Percentiles rank a stretch among this genome's conserved stretches.
Evolutionary conservation across 2,113 vertebrate genomes (phyloP).

Genomic region (Himantopus leucocephalus): DNA sequence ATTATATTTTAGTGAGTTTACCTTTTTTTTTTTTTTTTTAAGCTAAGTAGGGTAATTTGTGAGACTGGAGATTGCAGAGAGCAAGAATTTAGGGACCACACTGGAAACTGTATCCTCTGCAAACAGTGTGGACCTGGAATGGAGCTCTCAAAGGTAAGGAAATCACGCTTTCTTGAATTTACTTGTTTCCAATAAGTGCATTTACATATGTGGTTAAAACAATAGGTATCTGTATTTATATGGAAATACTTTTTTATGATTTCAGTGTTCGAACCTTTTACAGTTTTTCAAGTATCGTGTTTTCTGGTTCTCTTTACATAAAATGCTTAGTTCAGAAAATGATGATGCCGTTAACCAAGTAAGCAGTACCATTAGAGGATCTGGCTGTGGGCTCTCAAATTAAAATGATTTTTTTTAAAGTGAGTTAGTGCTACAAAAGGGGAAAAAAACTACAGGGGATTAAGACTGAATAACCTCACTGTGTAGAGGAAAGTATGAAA

Average conservation of each 20-base stretch:
- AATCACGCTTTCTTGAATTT: background rate
- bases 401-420: background rate
- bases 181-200: background rate
- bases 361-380: background rate
- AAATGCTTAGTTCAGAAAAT: background rate
- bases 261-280: background rate
- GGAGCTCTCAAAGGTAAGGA: conserved; percentile 91
- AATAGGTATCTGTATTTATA: background rate
- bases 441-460: fast-evolving
- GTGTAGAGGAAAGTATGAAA: background rate
- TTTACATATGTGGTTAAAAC: background rate
- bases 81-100: conserved; percentile 87
- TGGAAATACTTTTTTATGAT: background rate
- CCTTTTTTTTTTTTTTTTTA: background rate
- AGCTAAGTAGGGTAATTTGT: conserved; percentile 73
- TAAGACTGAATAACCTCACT: background rate
- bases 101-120: conserved; percentile 87
- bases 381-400: background rate
- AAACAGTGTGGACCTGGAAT: conserved; percentile 93
- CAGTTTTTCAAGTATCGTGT: background rate
- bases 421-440: background rate
- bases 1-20: background rate
- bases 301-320: background rate
- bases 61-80: conserved; percentile 89
- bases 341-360: background rate